Evolutionary conservation across 2,888 invertebrate genomes (phyloP), one percentile per base, ranked within the genome.

Genomic region (Palloptera scutellata): DNA sequence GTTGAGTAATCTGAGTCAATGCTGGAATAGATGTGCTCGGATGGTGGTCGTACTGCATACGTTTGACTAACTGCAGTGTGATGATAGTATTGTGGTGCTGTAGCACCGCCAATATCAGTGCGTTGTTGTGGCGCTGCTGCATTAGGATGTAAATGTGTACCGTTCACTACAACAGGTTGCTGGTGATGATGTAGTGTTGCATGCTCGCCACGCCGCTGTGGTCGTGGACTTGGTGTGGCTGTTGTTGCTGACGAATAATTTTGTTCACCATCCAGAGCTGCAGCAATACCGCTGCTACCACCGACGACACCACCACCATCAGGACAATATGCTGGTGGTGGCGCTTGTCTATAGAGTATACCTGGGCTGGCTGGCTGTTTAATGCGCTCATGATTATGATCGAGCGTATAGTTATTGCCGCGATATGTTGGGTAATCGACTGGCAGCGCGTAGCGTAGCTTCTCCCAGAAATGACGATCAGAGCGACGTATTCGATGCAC

Each of bases 391-490:
- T 85, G 85, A 51, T 83, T 84, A 69, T 85, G 84, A 48, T 92
- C 92, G 79, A 94, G 88, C 60, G 94, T 94, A 82, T 94, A 94
- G 76, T 94, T 94, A 82, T 94, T 94, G 79, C 94, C 93, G n/a
- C 93, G 88, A 85, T 93, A 93, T 1, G 74, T 77, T 78, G 90
- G 90, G 75, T 92, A 83, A 67, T 85, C 85, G 73, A 92, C 91
- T 8, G 96, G 96, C 89, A 97, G 90, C 64, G 94, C 92, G 84
- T 94, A 96, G 78, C 93, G 89, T 72, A 97, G 86, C 77, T 95
- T 92, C 83, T 96, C 96, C 96, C 97, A 97, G 86, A 97, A 97
- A 80, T 94, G 88, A 75, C 93, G 92, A 84, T 97, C 96, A 74
- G 92, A 93, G 91, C 94, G 94, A 72, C 92, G 89, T 55, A 97